Conservation (phyloP, 1,140 invertebrate genomes). For the Eupeodes corollae region DNA sequence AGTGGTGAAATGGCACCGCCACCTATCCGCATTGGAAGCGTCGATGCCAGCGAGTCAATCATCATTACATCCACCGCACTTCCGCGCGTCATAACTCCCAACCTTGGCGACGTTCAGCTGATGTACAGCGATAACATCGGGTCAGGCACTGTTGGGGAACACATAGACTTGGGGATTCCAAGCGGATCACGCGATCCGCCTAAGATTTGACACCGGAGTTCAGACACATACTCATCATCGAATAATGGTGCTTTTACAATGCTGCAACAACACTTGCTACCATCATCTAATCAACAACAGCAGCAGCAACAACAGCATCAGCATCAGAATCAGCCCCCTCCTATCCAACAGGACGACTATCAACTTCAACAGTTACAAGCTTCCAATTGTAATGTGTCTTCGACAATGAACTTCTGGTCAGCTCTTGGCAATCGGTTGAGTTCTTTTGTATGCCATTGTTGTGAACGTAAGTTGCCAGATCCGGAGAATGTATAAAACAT, state of each 20-base stretch:
- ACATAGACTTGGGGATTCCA: conserved; percentile 22
- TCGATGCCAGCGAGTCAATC: conserved; percentile 4
- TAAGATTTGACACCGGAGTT: conserved; percentile 35
- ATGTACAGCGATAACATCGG: too few species aligned
- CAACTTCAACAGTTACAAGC: conserved; percentile 9
- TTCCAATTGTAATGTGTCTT: conserved; percentile 31
- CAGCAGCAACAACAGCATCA: neutral
- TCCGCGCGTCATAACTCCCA: conserved; percentile 1
- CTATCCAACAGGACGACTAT: neutral
- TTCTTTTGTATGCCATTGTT: conserved; percentile 35
- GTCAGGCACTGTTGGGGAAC: too few species aligned
- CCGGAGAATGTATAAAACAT: conserved; percentile 32
- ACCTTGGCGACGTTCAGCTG: too few species aligned
- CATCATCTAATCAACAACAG: neutral
- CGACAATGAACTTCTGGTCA: conserved; percentile 32
- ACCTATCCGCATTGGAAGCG: neutral
- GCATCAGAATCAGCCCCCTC: neutral
- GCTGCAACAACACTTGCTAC: conserved; percentile 10
- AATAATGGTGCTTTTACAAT: conserved; percentile 17
- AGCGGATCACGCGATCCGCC: conserved; percentile 21
- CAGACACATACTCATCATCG: conserved; percentile 21
- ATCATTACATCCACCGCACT: conserved; percentile 3
- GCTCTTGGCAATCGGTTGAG: conserved; percentile 31
- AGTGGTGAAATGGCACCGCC: conserved; percentile 3
- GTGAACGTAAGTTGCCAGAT: conserved; percentile 32